Evolutionary conservation across 2,888 invertebrate genomes (phyloP).

Genomic region (Petrolisthes manimaculis): DNA sequence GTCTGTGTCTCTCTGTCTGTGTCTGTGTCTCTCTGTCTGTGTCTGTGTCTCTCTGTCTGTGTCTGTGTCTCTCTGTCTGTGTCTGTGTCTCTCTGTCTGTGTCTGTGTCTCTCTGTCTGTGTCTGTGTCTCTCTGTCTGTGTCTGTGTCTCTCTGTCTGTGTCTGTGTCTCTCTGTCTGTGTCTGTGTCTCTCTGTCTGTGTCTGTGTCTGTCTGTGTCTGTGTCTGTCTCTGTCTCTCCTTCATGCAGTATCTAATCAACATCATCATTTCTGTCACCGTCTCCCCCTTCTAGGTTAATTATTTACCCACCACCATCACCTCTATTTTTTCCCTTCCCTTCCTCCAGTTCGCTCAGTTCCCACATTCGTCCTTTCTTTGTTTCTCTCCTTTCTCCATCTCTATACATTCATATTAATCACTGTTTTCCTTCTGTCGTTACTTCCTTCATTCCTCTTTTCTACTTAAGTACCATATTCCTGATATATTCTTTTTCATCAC

Average conservation of each 20-base stretch:
- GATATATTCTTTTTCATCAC: neutral
- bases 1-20: too few species aligned
- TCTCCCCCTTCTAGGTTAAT: neutral
- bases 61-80: neutral
- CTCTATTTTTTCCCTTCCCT: neutral
- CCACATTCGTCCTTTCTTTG: neutral
- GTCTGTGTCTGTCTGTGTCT: neutral
- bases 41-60: too few species aligned
- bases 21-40: too few species aligned
- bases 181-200: neutral
- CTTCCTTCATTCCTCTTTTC: neutral
- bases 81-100: neutral
- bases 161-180: neutral
- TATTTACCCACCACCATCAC: neutral
- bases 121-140: neutral
- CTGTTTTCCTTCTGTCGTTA: neutral
- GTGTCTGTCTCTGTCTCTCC: neutral
- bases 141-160: neutral
- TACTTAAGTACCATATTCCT: neutral
- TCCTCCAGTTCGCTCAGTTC: neutral
- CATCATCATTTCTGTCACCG: neutral
- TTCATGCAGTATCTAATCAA: too few species aligned
- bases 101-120: neutral
- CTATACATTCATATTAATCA: neutral
- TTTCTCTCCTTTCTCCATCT: neutral